phyloP scores from a whole-genome alignment of 2,113 vertebrate genomes.

The Struthidea cinerea region DNA sequence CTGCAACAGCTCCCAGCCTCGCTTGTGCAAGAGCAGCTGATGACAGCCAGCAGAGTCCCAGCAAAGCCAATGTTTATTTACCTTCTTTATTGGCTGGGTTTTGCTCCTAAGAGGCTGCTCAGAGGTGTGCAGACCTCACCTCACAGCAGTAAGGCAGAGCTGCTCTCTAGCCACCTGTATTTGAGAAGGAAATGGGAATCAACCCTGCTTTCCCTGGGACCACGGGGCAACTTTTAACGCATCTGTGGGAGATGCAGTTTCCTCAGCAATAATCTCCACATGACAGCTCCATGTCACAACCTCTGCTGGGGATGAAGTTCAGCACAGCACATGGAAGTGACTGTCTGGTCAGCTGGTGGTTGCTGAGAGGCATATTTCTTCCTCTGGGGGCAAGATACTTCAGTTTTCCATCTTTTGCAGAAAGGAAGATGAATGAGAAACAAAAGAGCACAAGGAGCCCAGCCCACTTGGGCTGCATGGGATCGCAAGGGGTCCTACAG shows the following conservation, averaged over 20 bases:
- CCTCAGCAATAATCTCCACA: neutral
- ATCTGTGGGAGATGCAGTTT: neutral
- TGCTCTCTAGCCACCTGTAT: neutral
- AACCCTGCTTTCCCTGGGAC: neutral
- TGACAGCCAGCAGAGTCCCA: neutral
- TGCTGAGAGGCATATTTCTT: neutral
- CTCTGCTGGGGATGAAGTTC: neutral
- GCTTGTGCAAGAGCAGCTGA: neutral
- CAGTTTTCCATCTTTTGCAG: neutral
- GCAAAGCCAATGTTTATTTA: neutral
- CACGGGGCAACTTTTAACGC: fast-evolving
- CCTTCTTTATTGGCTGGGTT: neutral
- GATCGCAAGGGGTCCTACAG: neutral
- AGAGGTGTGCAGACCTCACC: neutral
- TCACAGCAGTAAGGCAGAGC: fast-evolving
- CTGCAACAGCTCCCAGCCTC: neutral
- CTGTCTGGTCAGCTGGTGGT: neutral
- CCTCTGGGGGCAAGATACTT: neutral
- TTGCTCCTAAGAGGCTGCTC: neutral
- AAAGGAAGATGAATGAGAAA: neutral
- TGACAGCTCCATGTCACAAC: neutral
- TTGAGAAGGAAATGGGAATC: neutral
- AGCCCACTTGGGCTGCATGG: neutral
- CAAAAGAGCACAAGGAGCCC: neutral
- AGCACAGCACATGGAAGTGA: fast-evolving